phyloP scores from a whole-genome alignment of 2,113 vertebrate species.

The Brachyhypopomus occidentalis region DNA sequence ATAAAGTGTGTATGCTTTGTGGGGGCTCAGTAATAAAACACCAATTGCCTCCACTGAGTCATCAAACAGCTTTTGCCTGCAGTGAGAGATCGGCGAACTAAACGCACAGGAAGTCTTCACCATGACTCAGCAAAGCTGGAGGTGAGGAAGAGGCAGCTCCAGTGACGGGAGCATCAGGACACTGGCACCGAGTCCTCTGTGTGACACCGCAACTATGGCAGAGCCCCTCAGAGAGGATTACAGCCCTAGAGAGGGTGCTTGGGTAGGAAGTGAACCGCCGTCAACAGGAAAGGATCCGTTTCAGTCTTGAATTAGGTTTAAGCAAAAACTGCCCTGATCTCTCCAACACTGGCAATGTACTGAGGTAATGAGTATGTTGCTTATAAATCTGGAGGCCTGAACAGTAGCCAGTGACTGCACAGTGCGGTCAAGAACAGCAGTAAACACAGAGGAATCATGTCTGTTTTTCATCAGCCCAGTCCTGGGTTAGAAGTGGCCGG shows the following conservation, averaged over 20 bases:
- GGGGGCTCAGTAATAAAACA: conserved; percentile 22
- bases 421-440: neutral
- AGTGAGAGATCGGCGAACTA: conserved; percentile 20
- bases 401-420: neutral
- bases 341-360: neutral
- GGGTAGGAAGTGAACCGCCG: neutral
- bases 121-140: neutral
- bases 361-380: neutral
- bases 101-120: conserved; percentile 40
- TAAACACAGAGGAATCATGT: no score
- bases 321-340: neutral
- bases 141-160: neutral
- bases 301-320: neutral
- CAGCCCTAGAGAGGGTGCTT: neutral
- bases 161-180: neutral
- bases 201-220: neutral
- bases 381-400: neutral
- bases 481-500: neutral
- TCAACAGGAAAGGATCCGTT: neutral
- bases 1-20: neutral
- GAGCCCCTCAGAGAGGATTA: neutral
- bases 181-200: neutral
- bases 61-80: conserved; percentile 15
- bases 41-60: conserved; percentile 19
- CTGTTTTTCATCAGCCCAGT: neutral